Evolutionary conservation across 2,888 invertebrate genomes (phyloP).

Genomic region (Orthonevra nobilis): DNA sequence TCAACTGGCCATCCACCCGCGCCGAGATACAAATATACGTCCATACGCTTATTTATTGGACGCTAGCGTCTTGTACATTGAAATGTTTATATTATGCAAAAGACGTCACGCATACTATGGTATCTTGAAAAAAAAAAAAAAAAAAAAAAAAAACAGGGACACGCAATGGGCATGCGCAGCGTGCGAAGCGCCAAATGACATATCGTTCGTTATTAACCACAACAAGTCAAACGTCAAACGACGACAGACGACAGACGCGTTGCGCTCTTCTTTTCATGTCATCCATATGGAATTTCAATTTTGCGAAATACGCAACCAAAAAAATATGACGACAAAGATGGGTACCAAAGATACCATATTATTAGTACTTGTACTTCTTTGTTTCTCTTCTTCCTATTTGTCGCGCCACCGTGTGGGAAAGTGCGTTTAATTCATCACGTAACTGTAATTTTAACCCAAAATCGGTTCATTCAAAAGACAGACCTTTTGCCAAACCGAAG

Average conservation of each 20-base stretch:
- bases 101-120: slow-evolving; percentile 30
- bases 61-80: slow-evolving; percentile 50
- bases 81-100: slow-evolving; percentile 65
- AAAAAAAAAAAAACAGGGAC: not conserved
- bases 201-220: slow-evolving; percentile 15
- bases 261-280: not conserved
- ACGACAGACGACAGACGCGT: not conserved
- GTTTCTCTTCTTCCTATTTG: slow-evolving; percentile 30
- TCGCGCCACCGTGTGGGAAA: slow-evolving; percentile 43
- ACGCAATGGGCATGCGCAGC: slow-evolving; percentile 59
- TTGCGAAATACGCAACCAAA: slow-evolving; percentile 62
- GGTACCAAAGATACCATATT: slow-evolving; percentile 8
- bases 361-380: slow-evolving; percentile 11
- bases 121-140: not conserved
- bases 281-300: slow-evolving; percentile 62
- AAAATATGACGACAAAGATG: slow-evolving; percentile 43
- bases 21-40: slow-evolving; percentile 9
- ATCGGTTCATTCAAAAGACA: slow-evolving; percentile 58
- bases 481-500: slow-evolving; percentile 65
- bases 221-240: slow-evolving; percentile 34
- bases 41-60: too few relatives aligned
- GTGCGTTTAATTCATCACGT: slow-evolving; percentile 65
- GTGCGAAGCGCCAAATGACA: slow-evolving; percentile 33
- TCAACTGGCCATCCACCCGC: slow-evolving; percentile 53
- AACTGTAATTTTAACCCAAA: slow-evolving; percentile 61